phyloP scores from a whole-genome alignment of 2,888 invertebrate genomes.

The Rutpela maculata region DNA sequence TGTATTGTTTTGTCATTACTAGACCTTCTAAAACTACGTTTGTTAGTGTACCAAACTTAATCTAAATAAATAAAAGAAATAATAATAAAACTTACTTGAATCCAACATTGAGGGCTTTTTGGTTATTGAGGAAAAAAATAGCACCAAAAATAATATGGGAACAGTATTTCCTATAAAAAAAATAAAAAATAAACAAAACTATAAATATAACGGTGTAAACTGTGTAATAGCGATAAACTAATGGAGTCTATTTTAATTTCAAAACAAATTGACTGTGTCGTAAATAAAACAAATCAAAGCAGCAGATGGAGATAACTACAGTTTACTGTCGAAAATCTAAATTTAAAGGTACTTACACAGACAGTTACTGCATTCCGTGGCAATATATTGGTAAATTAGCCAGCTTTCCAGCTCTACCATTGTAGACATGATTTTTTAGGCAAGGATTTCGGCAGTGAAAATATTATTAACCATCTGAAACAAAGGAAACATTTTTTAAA shows the following conservation, averaged over 20 bases:
- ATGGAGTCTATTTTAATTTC: not conserved
- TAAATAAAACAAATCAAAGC: constrained; percentile 59
- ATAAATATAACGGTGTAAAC: constrained; percentile 62
- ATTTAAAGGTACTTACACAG: constrained; percentile 77
- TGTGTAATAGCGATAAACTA: not conserved
- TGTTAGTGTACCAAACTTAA: not conserved
- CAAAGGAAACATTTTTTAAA: constrained; percentile 20
- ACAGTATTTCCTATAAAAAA: constrained; percentile 69
- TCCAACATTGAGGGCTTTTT: constrained; percentile 74
- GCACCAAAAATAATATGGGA: constrained; percentile 52
- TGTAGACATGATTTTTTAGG: constrained; percentile 69
- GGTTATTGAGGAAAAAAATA: constrained; percentile 48
- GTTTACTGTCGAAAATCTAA: constrained; percentile 58
- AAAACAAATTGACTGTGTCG: not conserved
- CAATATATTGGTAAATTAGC: constrained; percentile 83
- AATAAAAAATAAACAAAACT: constrained; percentile 71
- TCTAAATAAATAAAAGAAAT: constrained; percentile 63
- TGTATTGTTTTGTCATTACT: too few species aligned
- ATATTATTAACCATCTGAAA: constrained; percentile 53
- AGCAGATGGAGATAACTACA: constrained; percentile 64
- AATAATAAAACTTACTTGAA: constrained; percentile 76
- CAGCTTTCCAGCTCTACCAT: constrained; percentile 83
- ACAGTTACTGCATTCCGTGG: constrained; percentile 81
- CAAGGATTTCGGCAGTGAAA: constrained; percentile 54
- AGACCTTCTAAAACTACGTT: too few species aligned